These are phyloP conservation scores for Sorex maritimensis DNA, from an alignment of 2,797 vertebrate genomes.

Conservation along the genomic window DNA sequence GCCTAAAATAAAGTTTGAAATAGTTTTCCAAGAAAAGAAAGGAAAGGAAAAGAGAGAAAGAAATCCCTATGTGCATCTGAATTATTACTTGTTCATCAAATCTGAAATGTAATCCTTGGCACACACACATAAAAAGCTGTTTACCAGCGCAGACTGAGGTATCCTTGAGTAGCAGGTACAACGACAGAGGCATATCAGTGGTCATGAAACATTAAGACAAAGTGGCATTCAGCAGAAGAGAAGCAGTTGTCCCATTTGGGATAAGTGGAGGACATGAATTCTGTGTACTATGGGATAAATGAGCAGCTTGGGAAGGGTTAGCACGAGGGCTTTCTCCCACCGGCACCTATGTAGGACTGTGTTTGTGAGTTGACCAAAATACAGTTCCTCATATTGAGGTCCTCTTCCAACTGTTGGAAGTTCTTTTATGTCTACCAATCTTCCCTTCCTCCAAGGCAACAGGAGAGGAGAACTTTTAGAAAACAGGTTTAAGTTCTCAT, in stretches of 20 bases:
- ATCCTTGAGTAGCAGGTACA: conserved; percentile 72
- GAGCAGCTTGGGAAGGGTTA: conserved; percentile 33
- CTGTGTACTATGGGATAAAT: conserved; percentile 40
- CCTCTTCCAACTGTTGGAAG: conserved; percentile 36
- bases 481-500: conserved; percentile 55
- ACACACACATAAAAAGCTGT: conserved; percentile 55
- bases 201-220: conserved; percentile 64
- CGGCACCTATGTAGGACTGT: conserved; percentile 22
- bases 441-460: neutral
- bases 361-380: conserved; percentile 55
- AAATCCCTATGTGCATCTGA: conserved; percentile 39
- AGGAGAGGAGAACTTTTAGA: conserved; percentile 66
- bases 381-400: conserved; percentile 17
- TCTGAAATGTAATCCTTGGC: conserved; percentile 64
- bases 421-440: conserved; percentile 21
- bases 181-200: conserved; percentile 43
- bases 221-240: conserved; percentile 64
- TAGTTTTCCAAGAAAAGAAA: conserved; percentile 50
- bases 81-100: conserved; percentile 66
- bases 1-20: conserved; percentile 58
- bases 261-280: conserved; percentile 48
- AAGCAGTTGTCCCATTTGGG: conserved; percentile 30
- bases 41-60: neutral
- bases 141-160: conserved; percentile 60
- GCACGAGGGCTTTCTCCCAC: neutral